These are phyloP conservation scores for Cremastinae sp. DNA, from an alignment of 2,888 invertebrate genomes.

Conservation along the genomic window DNA sequence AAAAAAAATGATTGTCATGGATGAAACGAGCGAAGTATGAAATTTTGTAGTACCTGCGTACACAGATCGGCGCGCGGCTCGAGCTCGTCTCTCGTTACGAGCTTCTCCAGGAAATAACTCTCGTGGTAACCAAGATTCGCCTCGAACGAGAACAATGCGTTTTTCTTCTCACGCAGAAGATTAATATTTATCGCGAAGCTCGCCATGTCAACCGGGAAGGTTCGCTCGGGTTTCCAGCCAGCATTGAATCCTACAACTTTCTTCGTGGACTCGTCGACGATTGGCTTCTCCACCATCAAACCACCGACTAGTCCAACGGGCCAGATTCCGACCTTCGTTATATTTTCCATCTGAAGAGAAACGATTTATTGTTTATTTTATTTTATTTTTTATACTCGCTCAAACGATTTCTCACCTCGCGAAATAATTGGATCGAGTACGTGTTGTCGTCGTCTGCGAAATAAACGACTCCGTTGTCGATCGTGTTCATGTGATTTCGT, in stretches of 20 bases:
- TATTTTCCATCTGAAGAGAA: constrained; percentile 87
- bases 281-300: constrained; percentile 94
- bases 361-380: not conserved
- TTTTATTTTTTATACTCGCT: no score
- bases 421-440: constrained; percentile 93
- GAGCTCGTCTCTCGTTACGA: constrained; percentile 87
- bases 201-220: constrained; percentile 99
- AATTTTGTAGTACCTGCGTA: constrained; percentile 88
- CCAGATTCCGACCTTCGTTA: constrained; percentile 94
- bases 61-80: constrained; percentile 96
- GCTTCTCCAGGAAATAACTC: constrained; percentile 89
- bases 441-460: constrained; percentile 99
- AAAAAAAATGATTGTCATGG: constrained; percentile 77
- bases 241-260: constrained; percentile 86
- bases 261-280: constrained; percentile 85
- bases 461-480: constrained; percentile 89
- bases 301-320: constrained; percentile 98
- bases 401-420: constrained; percentile 85
- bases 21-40: constrained; percentile 21
- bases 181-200: constrained; percentile 94
- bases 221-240: constrained; percentile 94
- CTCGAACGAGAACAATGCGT: constrained; percentile 90
- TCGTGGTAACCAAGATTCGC: constrained; percentile 95
- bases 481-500: constrained; percentile 84
- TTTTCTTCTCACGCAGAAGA: constrained; percentile 86